Evolutionary conservation across 2,888 invertebrate genomes (phyloP).

Genomic region (Pachliopta kotzebuea): DNA sequence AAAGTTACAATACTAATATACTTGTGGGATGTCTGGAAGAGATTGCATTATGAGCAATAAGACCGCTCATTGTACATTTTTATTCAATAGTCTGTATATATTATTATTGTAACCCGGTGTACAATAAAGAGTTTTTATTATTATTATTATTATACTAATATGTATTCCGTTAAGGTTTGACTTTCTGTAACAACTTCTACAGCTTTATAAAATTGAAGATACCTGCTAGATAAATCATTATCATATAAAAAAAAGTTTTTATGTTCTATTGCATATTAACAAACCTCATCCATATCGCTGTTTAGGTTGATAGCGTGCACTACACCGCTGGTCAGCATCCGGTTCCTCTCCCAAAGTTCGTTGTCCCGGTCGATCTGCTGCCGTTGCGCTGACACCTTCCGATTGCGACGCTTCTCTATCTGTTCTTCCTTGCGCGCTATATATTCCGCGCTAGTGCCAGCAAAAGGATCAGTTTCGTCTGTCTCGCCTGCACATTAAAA

Average conservation of each 20-base stretch:
- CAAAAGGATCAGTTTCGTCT: constrained; percentile 96
- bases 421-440: constrained; percentile 96
- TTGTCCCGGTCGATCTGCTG: constrained; percentile 99
- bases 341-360: constrained; percentile 98
- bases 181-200: no score
- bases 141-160: no score
- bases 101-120: no score
- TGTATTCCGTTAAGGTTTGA: no score
- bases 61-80: no score
- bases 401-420: constrained; percentile 92
- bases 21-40: no score
- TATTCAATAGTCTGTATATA: no score
- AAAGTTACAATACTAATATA: no score
- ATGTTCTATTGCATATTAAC: background rate
- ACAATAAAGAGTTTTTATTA: no score
- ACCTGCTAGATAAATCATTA: no score
- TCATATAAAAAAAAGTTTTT: background rate
- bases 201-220: no score
- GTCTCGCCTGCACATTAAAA: constrained; percentile 81
- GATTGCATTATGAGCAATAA: no score
- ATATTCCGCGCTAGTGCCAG: constrained; percentile 94
- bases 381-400: constrained; percentile 96
- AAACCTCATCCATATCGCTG: constrained; percentile 95
- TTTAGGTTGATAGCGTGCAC: constrained; percentile 93
- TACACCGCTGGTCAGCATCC: constrained; percentile 97